These are phyloP conservation scores for Drosophila meridionalis DNA, from an alignment of 2,888 invertebrate species.

Conservation along the genomic window DNA sequence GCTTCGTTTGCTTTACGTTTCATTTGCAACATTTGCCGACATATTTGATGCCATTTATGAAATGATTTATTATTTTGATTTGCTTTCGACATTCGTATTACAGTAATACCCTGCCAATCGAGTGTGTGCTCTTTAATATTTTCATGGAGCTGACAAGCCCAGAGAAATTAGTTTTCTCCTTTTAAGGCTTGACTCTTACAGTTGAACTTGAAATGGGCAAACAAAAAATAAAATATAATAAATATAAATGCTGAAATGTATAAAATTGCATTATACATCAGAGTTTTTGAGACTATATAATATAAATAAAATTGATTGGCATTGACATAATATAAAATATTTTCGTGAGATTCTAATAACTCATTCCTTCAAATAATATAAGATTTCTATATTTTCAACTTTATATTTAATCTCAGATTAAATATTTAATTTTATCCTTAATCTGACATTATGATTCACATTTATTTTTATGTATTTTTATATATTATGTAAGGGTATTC, in stretches of 20 bases:
- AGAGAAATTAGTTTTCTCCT: neutral
- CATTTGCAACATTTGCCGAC: conserved; percentile 83
- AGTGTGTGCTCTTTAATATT: neutral
- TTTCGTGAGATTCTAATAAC: no score
- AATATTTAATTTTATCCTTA: neutral
- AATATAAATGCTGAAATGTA: no score
- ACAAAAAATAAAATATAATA: neutral
- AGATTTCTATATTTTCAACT: no score
- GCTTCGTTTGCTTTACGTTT: conserved; percentile 73
- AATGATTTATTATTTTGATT: conserved; percentile 81
- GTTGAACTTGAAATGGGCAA: neutral
- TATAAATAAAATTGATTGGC: neutral
- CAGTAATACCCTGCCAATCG: conserved; percentile 34
- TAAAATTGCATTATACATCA: neutral
- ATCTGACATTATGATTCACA: no score
- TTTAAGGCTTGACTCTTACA: neutral
- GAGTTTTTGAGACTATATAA: no score
- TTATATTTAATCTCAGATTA: no score
- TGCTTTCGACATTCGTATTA: conserved; percentile 70
- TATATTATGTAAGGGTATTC: conserved; percentile 47
- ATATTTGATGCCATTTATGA: conserved; percentile 80
- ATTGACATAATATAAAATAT: neutral
- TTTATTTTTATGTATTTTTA: no score
- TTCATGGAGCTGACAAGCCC: neutral
- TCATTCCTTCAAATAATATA: no score